Percentiles rank a stretch among this genome's conserved stretches.
Conservation (phyloP, 2,888 invertebrate species). For the Yponomeuta evonymella region DNA sequence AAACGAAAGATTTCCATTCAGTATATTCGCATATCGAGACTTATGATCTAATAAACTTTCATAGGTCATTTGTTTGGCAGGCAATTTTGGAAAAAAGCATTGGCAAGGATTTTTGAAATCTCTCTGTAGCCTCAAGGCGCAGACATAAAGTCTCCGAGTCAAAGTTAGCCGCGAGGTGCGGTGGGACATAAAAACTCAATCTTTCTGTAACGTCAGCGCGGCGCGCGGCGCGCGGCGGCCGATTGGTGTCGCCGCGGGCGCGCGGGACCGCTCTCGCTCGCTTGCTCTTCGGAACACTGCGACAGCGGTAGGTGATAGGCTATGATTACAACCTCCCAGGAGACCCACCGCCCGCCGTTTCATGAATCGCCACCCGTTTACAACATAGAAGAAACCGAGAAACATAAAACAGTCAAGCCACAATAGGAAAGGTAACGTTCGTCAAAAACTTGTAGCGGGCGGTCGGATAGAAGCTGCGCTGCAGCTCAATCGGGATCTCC, state of each 20-base stretch:
- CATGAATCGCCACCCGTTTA: constrained; percentile 13
- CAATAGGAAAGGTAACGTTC: not conserved
- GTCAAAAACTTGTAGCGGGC: not conserved
- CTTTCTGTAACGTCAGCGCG: constrained; percentile 24
- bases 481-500: constrained; percentile 38
- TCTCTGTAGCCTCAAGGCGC: constrained; percentile 34
- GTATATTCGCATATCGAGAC: not conserved
- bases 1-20: not conserved
- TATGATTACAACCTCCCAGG: not conserved
- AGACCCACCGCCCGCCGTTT: not conserved
- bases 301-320: constrained; percentile 13
- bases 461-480: not conserved
- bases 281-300: constrained; percentile 26
- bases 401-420: not conserved
- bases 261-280: constrained; percentile 25
- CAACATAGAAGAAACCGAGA: not conserved
- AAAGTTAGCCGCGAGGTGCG: constrained; percentile 49
- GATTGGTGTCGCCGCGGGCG: constrained; percentile 28
- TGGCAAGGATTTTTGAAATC: constrained; percentile 46
- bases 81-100: constrained; percentile 51
- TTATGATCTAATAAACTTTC: constrained; percentile 11
- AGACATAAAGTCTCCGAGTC: constrained; percentile 32
- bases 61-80: constrained; percentile 27
- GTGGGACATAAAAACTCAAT: constrained; percentile 45
- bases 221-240: constrained; percentile 17